Evolutionary conservation across 2,113 vertebrate genomes (phyloP).

Genomic region (Entelurus aequoreus): DNA sequence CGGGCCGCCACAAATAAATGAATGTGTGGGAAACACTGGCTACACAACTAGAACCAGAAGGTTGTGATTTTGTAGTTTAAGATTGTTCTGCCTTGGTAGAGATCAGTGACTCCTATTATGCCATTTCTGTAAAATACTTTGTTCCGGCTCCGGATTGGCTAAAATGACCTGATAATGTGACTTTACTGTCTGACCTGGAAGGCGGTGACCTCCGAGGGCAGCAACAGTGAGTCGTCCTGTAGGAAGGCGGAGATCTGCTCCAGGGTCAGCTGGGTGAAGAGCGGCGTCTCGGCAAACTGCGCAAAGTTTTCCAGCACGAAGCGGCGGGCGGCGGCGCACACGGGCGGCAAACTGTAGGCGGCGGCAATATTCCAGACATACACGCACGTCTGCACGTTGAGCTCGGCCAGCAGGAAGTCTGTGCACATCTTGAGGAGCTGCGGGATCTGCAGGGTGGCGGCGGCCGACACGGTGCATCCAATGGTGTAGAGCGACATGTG

Average conservation of each 20-base stretch:
- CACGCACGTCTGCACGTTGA: slow-evolving; percentile 77
- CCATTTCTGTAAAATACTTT: too few relatives aligned
- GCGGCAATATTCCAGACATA: slow-evolving; percentile 79
- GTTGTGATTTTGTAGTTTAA: too few relatives aligned
- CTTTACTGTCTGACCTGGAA: slow-evolving; percentile 71
- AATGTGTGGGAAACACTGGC: too few relatives aligned
- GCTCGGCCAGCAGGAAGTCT: slow-evolving; percentile 77
- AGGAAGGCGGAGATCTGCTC: slow-evolving; percentile 78
- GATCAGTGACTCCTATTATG: too few relatives aligned
- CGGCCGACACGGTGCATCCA: slow-evolving; percentile 76
- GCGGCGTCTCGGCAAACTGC: slow-evolving; percentile 74
- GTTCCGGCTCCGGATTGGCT: too few relatives aligned
- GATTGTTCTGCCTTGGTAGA: too few relatives aligned
- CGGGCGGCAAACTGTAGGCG: slow-evolving; percentile 69
- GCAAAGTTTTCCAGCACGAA: slow-evolving; percentile 78
- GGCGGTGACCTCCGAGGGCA: slow-evolving; percentile 74
- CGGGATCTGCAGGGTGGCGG: slow-evolving; percentile 72
- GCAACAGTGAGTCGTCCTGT: slow-evolving; percentile 72
- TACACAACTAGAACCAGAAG: too few relatives aligned
- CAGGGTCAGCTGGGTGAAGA: slow-evolving; percentile 78
- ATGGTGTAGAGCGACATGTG: slow-evolving; percentile 83
- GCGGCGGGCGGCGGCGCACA: slow-evolving; percentile 66
- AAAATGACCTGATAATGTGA: too few relatives aligned
- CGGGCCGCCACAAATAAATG: too few relatives aligned
- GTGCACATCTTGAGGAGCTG: slow-evolving; percentile 77